Evolutionary conservation across 2,797 vertebrate genomes (phyloP).

Genomic region (Lateolabrax maculatus): DNA sequence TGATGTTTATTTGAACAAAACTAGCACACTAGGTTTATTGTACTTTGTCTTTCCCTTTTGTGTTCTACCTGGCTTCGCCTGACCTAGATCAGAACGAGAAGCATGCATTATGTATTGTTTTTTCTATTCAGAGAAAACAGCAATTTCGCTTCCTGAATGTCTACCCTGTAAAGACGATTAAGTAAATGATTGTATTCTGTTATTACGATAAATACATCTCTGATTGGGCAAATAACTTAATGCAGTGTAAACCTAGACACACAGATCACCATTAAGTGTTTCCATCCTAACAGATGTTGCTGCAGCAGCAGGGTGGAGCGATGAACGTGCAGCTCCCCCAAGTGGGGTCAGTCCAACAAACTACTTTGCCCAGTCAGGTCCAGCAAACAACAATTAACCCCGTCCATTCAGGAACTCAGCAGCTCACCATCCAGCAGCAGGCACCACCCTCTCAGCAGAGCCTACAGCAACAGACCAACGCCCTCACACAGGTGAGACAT

Average conservation of each 20-base stretch:
- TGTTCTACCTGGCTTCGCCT: conserved; percentile 30
- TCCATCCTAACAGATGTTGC: conserved; percentile 89
- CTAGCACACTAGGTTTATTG: background rate
- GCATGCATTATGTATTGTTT: conserved; percentile 52
- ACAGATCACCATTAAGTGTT: conserved; percentile 1
- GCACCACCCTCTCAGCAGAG: conserved; percentile 71
- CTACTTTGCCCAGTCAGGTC: conserved; percentile 89
- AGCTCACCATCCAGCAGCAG: conserved; percentile 86
- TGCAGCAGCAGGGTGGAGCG: conserved; percentile 90
- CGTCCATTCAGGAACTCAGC: conserved; percentile 88
- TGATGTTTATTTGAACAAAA: background rate
- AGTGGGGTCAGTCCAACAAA: conserved; percentile 88
- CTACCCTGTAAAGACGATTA: background rate
- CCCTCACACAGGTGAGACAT: conserved; percentile 79
- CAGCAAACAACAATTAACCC: conserved; percentile 85
- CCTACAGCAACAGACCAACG: conserved; percentile 76
- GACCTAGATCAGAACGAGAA: conserved; percentile 52
- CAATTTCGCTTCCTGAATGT: conserved; percentile 19
- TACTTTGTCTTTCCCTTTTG: conserved; percentile 31
- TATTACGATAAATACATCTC: background rate
- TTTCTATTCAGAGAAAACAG: conserved; percentile 22
- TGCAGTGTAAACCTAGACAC: background rate
- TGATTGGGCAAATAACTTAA: background rate
- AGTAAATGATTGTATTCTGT: background rate
- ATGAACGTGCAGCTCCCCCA: conserved; percentile 92